Percentiles rank a stretch among this genome's conserved stretches.
Evolutionary conservation across 2,113 vertebrate species (phyloP).

Genomic region (Bagarius yarrelli): DNA sequence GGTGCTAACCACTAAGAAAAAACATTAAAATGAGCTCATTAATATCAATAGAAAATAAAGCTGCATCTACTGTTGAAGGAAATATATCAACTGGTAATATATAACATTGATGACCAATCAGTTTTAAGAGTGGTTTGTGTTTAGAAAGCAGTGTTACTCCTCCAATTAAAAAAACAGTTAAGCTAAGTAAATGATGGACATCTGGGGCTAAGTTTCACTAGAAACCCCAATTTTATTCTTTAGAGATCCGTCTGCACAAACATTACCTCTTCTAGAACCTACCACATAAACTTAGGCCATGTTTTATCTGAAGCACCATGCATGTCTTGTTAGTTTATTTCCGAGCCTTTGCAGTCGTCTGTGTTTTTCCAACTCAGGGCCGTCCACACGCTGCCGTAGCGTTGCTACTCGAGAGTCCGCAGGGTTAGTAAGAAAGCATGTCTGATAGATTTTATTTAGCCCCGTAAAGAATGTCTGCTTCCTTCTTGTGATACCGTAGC

Average conservation of each 20-base stretch:
- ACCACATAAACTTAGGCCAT: neutral
- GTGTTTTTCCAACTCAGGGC: slow-evolving; percentile 25
- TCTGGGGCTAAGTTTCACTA: neutral
- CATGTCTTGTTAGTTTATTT: slow-evolving; percentile 22
- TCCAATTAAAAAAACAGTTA: neutral
- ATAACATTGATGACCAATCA: neutral
- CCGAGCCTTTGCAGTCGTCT: neutral
- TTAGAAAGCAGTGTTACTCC: neutral
- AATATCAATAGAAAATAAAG: too few relatives aligned
- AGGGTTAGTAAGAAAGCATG: slow-evolving; percentile 63
- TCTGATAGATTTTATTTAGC: slow-evolving; percentile 62
- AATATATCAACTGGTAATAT: too few relatives aligned
- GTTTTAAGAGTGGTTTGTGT: neutral
- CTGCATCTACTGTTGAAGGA: too few relatives aligned
- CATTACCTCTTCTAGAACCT: neutral
- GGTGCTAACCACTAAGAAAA: too few relatives aligned
- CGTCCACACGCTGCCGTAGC: slow-evolving; percentile 27
- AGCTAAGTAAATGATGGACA: neutral
- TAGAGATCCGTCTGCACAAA: neutral
- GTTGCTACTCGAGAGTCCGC: slow-evolving; percentile 68
- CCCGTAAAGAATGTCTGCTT: slow-evolving; percentile 70
- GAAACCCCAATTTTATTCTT: neutral
- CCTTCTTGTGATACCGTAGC: slow-evolving; percentile 65
- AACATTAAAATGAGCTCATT: too few relatives aligned
- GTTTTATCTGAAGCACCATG: slow-evolving; percentile 6